Evolutionary conservation across 2,797 vertebrate species (phyloP).

Genomic region (Falco peregrinus): DNA sequence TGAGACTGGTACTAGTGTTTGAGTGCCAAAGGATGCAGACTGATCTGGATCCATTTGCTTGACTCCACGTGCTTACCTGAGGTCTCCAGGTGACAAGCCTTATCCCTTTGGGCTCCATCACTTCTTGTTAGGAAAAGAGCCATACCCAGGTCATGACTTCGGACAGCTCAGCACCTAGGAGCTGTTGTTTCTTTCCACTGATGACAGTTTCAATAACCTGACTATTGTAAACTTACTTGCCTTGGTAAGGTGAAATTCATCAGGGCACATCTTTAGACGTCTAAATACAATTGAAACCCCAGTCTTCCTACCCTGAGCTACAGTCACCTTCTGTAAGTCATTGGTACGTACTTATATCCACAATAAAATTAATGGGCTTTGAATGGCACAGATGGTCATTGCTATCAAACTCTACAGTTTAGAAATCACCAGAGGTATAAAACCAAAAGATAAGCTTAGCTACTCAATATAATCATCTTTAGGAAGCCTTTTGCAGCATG

Average conservation of each 20-base stretch:
- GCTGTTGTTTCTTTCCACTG: not conserved
- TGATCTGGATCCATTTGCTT: not conserved
- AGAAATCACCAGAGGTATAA: not conserved
- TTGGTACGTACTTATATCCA: not conserved
- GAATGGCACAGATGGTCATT: not conserved
- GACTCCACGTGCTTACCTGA: rapidly evolving
- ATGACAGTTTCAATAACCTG: not conserved
- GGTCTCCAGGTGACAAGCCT: not conserved
- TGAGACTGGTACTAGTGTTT: not conserved
- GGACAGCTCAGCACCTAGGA: not conserved
- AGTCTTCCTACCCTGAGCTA: not conserved
- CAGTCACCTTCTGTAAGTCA: not conserved
- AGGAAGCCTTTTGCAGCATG: not conserved
- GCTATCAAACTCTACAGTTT: not conserved
- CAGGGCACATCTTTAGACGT: not conserved
- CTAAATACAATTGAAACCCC: not conserved
- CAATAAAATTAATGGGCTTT: constrained; percentile 22
- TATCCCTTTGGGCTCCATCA: not conserved
- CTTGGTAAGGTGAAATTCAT: not conserved
- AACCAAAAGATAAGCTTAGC: not conserved
- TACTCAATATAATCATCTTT: not conserved
- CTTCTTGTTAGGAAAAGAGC: not conserved
- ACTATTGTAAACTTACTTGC: not conserved
- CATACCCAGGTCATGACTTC: not conserved
- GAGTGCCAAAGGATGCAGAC: not conserved